phyloP scores from a whole-genome alignment of 2,113 vertebrate genomes.

The Apus apus region DNA sequence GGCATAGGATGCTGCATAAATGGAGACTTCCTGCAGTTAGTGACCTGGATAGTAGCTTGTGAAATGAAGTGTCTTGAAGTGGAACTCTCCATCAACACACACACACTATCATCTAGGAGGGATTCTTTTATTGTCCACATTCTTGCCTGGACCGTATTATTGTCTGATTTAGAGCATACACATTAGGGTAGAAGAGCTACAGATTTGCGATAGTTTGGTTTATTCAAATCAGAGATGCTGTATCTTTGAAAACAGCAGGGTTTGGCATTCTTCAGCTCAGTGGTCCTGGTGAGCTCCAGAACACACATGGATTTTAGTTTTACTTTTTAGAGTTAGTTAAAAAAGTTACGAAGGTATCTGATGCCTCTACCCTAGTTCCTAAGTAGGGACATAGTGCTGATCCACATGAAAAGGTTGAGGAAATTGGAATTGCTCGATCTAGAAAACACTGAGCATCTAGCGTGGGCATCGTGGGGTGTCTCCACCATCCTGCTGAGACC shows the following conservation, averaged over 20 bases:
- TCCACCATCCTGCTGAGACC: too few species aligned
- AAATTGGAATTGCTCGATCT: background rate
- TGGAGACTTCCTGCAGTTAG: background rate
- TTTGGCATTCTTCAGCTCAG: background rate
- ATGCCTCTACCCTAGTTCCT: background rate
- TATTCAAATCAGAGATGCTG: background rate
- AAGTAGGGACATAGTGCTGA: background rate
- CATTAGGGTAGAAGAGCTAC: background rate
- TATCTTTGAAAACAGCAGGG: background rate
- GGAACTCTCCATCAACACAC: constrained; percentile 6
- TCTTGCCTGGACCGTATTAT: background rate
- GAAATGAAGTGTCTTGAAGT: constrained; percentile 11
- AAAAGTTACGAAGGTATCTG: background rate
- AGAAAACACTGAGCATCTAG: background rate
- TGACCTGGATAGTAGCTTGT: background rate
- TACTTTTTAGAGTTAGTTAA: background rate
- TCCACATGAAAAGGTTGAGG: background rate
- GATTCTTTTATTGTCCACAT: background rate
- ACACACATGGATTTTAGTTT: background rate
- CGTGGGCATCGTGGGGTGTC: too few species aligned
- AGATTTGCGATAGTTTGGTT: background rate
- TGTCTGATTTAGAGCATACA: background rate
- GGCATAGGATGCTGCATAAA: background rate
- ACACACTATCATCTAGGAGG: background rate
- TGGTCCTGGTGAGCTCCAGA: background rate